Conservation (phyloP, 64 coral and sea anemone genomes). For the Montipora sp. region DNA sequence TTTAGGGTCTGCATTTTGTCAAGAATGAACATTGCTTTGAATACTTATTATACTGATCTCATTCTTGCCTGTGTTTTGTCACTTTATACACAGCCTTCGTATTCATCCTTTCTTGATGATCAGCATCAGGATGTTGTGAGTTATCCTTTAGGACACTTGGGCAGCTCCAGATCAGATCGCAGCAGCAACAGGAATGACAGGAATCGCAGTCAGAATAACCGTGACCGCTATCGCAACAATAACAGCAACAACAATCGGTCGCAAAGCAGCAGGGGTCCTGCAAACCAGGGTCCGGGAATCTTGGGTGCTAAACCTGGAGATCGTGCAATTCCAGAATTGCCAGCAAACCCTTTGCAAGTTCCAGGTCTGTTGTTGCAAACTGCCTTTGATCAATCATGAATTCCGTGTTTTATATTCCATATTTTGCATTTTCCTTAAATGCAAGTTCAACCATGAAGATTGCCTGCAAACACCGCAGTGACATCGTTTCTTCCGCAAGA, state of each 20-base stretch:
- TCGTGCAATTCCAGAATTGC: conserved; percentile 35
- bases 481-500: no score
- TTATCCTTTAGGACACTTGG: conserved; percentile 36
- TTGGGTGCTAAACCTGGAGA: conserved; percentile 79
- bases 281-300: conserved; percentile 70
- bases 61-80: conserved; percentile 58
- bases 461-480: no score
- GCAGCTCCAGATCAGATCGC: conserved; percentile 26
- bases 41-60: conserved; percentile 3
- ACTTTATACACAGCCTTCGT: conserved; percentile 67
- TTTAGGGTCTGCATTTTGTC: neutral
- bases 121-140: conserved; percentile 18
- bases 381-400: neutral
- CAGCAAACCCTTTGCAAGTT: conserved; percentile 43
- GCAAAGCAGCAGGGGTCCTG: conserved; percentile 40
- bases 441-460: no score
- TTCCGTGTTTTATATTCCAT: neutral
- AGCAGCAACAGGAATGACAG: conserved; percentile 36
- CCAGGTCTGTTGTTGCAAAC: conserved; percentile 23
- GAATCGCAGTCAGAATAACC: conserved; percentile 60
- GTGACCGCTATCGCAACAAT: conserved; percentile 56
- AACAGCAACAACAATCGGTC: conserved; percentile 46
- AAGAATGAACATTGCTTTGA: neutral
- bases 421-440: neutral
- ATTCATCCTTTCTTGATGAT: conserved; percentile 38